A percentile compares a stretch with the other conserved stretches of the same genome.
phyloP scores from a whole-genome alignment of 2,888 invertebrate species.

The Lochmaea capreae region DNA sequence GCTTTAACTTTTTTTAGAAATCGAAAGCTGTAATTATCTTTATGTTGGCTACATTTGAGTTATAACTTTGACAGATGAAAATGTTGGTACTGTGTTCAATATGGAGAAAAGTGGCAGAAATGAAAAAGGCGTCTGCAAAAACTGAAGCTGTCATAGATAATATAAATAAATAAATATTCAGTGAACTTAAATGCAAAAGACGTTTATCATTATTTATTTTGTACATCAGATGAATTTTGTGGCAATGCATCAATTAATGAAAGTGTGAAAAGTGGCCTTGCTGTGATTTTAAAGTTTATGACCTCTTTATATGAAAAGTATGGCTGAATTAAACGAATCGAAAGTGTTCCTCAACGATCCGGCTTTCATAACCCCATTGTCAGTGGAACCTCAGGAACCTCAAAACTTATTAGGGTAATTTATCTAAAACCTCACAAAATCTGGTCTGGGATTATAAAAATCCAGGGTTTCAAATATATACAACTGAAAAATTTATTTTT shows the following conservation, averaged over 20 bases:
- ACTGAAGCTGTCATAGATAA: slow-evolving; percentile 44
- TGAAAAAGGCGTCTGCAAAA: slow-evolving; percentile 47
- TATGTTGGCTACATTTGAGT: not conserved
- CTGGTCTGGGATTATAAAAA: not conserved
- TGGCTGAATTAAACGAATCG: slow-evolving; percentile 55
- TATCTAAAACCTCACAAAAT: not conserved
- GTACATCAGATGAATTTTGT: slow-evolving; percentile 1
- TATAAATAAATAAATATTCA: slow-evolving; percentile 45
- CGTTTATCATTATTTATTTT: slow-evolving; percentile 9
- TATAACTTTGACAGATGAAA: slow-evolving; percentile 2
- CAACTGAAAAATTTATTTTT: too few species aligned
- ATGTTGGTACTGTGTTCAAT: slow-evolving; percentile 22
- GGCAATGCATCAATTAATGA: slow-evolving; percentile 15
- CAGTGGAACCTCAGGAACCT: slow-evolving; percentile 38
- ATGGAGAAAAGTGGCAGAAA: slow-evolving; percentile 39
- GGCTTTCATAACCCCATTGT: slow-evolving; percentile 45
- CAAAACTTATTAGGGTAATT: slow-evolving; percentile 15
- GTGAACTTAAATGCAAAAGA: slow-evolving; percentile 23
- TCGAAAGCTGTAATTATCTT: not conserved
- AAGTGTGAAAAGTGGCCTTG: slow-evolving; percentile 30
- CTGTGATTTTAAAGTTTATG: slow-evolving; percentile 43
- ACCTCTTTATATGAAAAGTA: slow-evolving; percentile 44
- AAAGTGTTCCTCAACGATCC: slow-evolving; percentile 54
- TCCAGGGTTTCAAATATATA: not conserved
- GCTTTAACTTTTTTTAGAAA: too few species aligned